phyloP scores from a whole-genome alignment of 2,797 vertebrate species.

The Acropternis orthonyx region DNA sequence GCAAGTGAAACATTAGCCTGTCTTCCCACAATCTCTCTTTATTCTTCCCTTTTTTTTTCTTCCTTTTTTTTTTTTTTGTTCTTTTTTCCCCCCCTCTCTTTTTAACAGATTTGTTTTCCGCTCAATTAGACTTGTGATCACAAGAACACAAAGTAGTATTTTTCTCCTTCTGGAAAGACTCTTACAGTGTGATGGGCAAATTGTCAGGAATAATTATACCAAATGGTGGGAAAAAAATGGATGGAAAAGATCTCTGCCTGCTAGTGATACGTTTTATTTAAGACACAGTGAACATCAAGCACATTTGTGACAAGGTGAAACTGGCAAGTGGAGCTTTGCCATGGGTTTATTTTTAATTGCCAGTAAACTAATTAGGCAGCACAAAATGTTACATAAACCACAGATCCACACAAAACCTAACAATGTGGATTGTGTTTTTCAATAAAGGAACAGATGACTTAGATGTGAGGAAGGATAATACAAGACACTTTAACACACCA shows the following conservation, averaged over 20 bases:
- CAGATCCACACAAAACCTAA: background rate
- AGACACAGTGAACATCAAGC: constrained; percentile 58
- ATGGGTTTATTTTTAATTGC: constrained; percentile 78
- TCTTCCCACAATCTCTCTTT: constrained; percentile 19
- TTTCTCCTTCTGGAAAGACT: constrained; percentile 78
- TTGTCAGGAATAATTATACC: constrained; percentile 80
- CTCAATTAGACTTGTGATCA: constrained; percentile 81
- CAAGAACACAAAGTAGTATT: constrained; percentile 77
- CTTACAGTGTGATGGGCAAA: constrained; percentile 76
- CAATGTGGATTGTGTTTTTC: constrained; percentile 26
- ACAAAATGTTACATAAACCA: constrained; percentile 59
- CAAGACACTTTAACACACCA: background rate
- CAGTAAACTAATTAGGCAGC: constrained; percentile 72
- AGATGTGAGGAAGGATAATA: background rate
- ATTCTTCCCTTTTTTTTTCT: background rate
- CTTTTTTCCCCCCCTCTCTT: background rate
- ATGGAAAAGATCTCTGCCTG: constrained; percentile 54
- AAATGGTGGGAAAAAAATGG: constrained; percentile 66
- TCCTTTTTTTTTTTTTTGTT: background rate
- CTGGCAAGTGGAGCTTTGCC: constrained; percentile 71
- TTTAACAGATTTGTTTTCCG: constrained; percentile 80
- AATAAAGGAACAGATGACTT: constrained; percentile 33
- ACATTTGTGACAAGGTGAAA: constrained; percentile 74
- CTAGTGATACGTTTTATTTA: constrained; percentile 71
- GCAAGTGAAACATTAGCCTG: constrained; percentile 56